Conservation (phyloP, 37 sponge, comb jelly and placozoan species). For the Halichondria panicea region DNA sequence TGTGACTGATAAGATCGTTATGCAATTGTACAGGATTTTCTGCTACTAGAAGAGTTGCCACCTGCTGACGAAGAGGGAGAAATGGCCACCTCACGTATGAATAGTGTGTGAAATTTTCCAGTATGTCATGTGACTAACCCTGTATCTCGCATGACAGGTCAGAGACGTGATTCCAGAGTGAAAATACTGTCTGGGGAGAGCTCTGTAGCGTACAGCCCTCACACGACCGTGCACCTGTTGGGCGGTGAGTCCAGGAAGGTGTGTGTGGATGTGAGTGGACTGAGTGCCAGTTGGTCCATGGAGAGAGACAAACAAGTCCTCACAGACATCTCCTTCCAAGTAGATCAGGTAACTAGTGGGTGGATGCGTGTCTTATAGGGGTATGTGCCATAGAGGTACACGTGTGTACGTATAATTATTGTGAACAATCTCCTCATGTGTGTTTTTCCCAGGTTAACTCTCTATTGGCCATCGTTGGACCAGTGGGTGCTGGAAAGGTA, state of each 20-base stretch:
- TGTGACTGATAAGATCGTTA: too few species aligned
- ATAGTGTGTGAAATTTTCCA: too few species aligned
- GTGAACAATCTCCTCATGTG: background rate
- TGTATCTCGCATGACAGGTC: too few species aligned
- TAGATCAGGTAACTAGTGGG: slow-evolving; percentile 13
- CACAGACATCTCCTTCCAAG: slow-evolving; percentile 16
- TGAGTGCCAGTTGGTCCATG: slow-evolving; percentile 29
- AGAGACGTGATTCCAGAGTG: too few species aligned
- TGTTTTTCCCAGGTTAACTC: slow-evolving; percentile 1
- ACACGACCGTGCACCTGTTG: too few species aligned
- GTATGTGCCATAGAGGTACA: background rate
- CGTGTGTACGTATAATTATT: too few species aligned
- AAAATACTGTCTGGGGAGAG: background rate
- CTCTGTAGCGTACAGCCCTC: background rate
- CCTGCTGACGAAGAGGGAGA: background rate
- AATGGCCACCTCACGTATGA: too few species aligned
- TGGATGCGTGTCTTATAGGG: background rate
- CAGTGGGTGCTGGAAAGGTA: slow-evolving; percentile 82
- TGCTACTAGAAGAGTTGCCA: background rate
- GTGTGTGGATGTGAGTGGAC: background rate
- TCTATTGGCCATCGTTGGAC: slow-evolving; percentile 62
- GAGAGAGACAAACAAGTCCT: slow-evolving; percentile 13
- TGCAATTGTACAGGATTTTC: background rate
- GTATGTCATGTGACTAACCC: too few species aligned
- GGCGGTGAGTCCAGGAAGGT: too few species aligned